These are phyloP conservation scores for Narcine bancroftii DNA, from an alignment of 2,113 vertebrate genomes.

Conservation along the genomic window DNA sequence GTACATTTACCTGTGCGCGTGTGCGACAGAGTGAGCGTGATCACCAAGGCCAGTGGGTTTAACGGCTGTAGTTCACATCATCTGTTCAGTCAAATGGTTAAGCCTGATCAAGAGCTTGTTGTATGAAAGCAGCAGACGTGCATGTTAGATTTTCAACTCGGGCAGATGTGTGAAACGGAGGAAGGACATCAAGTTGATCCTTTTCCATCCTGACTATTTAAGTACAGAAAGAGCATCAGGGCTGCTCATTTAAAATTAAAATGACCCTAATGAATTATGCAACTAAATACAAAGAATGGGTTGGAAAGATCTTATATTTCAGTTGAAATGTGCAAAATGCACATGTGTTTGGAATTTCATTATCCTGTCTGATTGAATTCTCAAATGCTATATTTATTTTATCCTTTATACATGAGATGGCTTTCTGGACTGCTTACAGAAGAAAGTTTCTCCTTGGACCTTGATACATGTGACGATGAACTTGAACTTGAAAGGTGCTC, in stretches of 20 bases:
- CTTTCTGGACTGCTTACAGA: too few relatives aligned
- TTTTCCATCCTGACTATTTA: neutral
- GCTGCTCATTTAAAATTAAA: neutral
- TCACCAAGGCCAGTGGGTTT: neutral
- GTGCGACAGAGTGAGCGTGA: too few relatives aligned
- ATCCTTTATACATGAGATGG: too few relatives aligned
- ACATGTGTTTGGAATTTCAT: neutral
- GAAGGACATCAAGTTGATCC: too few relatives aligned
- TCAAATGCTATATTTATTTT: neutral
- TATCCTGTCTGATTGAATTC: neutral
- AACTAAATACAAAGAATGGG: neutral
- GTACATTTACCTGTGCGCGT: too few relatives aligned
- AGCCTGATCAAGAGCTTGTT: neutral
- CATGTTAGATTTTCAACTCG: neutral
- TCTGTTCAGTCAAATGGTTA: neutral
- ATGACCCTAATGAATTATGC: slow-evolving; percentile 4
- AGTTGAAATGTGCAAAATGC: neutral
- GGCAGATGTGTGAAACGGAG: neutral
- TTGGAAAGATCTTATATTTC: neutral
- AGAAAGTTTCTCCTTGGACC: too few relatives aligned
- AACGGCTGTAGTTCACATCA: neutral
- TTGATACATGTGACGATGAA: too few relatives aligned
- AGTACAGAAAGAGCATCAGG: neutral
- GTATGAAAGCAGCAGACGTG: neutral
- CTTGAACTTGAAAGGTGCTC: too few relatives aligned